Evolutionary conservation across 2,113 vertebrate species (phyloP).

Genomic region (Brienomyrus brachyistius): DNA sequence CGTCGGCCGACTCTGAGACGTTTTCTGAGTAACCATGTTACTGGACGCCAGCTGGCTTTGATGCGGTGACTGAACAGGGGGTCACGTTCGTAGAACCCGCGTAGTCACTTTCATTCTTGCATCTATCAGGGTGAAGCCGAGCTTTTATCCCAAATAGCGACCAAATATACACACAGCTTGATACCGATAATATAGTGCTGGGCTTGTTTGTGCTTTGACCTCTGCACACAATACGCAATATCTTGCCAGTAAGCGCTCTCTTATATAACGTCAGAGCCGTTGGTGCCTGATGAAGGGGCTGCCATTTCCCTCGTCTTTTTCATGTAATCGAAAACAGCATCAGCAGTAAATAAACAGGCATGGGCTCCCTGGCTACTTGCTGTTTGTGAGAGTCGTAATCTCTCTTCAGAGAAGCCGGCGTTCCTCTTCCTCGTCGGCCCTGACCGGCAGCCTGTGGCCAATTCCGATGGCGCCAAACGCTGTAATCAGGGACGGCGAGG

Average conservation of each 20-base stretch:
- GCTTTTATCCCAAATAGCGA: neutral
- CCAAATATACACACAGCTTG: neutral
- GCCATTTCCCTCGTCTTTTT: constrained; percentile 33
- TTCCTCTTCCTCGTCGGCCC: constrained; percentile 45
- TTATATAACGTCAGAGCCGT: constrained; percentile 43
- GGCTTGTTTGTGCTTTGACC: neutral
- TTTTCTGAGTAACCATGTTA: neutral
- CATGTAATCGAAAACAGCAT: constrained; percentile 57
- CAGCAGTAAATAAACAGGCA: constrained; percentile 61
- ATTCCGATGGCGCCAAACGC: constrained; percentile 64
- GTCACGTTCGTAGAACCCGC: neutral
- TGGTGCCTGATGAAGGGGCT: constrained; percentile 32
- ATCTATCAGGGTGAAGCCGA: neutral
- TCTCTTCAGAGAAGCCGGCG: constrained; percentile 37
- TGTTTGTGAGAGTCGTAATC: constrained; percentile 53
- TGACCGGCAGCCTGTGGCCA: constrained; percentile 55
- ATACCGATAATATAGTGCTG: neutral
- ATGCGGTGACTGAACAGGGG: too few species aligned
- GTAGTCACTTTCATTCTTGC: neutral
- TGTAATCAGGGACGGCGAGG: constrained; percentile 64
- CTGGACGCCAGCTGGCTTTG: neutral
- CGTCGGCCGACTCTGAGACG: neutral
- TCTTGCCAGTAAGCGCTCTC: constrained; percentile 5
- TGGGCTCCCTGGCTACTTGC: constrained; percentile 45
- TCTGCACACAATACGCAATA: neutral